Evolutionary conservation across 2,113 vertebrate genomes (phyloP).

Genomic region (Verasper variegatus): DNA sequence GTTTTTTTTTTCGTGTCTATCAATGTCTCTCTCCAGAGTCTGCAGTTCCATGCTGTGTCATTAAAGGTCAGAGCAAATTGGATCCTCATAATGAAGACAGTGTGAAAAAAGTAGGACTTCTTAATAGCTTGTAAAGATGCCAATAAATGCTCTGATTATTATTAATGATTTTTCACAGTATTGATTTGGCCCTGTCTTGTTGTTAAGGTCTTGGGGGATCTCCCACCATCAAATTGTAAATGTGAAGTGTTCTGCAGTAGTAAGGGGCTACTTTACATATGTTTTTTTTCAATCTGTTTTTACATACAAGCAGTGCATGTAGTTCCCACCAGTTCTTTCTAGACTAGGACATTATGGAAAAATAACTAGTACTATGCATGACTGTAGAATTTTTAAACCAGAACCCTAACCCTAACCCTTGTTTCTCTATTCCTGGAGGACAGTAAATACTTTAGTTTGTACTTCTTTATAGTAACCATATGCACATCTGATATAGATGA

Average conservation of each 20-base stretch:
- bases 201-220: slow-evolving; percentile 48
- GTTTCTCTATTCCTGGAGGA: slow-evolving; percentile 52
- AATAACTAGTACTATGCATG: slow-evolving; percentile 12
- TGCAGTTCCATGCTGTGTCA: slow-evolving; percentile 76
- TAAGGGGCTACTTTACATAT: neutral
- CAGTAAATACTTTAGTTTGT: slow-evolving; percentile 54
- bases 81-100: slow-evolving; percentile 70
- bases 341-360: slow-evolving; percentile 3
- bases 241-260: slow-evolving; percentile 11
- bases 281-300: neutral
- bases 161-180: slow-evolving; percentile 77
- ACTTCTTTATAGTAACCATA: slow-evolving; percentile 46
- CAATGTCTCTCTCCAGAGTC: slow-evolving; percentile 75
- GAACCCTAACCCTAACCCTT: too few species aligned
- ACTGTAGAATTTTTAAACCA: slow-evolving; percentile 11
- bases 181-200: slow-evolving; percentile 73
- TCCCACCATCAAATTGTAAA: slow-evolving; percentile 42
- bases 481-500: slow-evolving; percentile 37
- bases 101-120: slow-evolving; percentile 54
- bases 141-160: slow-evolving; percentile 82
- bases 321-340: neutral
- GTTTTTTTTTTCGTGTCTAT: slow-evolving; percentile 74
- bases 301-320: neutral
- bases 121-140: slow-evolving; percentile 71
- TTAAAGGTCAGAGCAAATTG: slow-evolving; percentile 80